Evolutionary conservation across 1,140 invertebrate genomes (phyloP).

Genomic region (Phocides pigmalion): DNA sequence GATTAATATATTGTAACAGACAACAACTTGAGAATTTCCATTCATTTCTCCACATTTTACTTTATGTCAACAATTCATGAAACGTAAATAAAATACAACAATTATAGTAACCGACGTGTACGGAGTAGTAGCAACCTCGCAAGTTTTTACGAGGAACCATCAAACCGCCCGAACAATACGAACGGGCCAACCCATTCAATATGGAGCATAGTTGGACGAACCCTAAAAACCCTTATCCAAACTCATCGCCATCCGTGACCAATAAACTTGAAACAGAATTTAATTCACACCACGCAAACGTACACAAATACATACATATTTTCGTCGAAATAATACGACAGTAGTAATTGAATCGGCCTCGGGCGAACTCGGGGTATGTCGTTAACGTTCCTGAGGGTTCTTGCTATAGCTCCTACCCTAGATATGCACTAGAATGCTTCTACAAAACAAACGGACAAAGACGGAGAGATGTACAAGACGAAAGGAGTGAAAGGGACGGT

Average conservation of each 20-base stretch:
- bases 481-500: slow-evolving; percentile 45
- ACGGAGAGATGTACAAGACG: slow-evolving; percentile 36
- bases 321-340: slow-evolving; percentile 81
- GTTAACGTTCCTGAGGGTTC: slow-evolving; percentile 81
- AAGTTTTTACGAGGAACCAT: slow-evolving; percentile 31
- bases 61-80: too few species aligned
- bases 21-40: too few species aligned
- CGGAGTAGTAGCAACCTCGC: too few species aligned
- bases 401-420: slow-evolving; percentile 65
- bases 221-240: slow-evolving; percentile 65
- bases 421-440: slow-evolving; percentile 75
- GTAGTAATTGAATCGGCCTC: slow-evolving; percentile 83
- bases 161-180: slow-evolving; percentile 29
- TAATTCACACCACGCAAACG: slow-evolving; percentile 78
- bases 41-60: too few species aligned
- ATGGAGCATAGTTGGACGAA: slow-evolving; percentile 46
- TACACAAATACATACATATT: slow-evolving; percentile 80
- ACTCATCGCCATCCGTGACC: slow-evolving; percentile 73
- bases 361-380: slow-evolving; percentile 75
- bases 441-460: slow-evolving; percentile 63
- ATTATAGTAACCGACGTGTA: not conserved
- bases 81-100: not conserved
- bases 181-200: slow-evolving; percentile 38
- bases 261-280: slow-evolving; percentile 81
- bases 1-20: too few species aligned